phyloP scores from a whole-genome alignment of 2,888 invertebrate genomes.

The Drosophila anomalata region DNA sequence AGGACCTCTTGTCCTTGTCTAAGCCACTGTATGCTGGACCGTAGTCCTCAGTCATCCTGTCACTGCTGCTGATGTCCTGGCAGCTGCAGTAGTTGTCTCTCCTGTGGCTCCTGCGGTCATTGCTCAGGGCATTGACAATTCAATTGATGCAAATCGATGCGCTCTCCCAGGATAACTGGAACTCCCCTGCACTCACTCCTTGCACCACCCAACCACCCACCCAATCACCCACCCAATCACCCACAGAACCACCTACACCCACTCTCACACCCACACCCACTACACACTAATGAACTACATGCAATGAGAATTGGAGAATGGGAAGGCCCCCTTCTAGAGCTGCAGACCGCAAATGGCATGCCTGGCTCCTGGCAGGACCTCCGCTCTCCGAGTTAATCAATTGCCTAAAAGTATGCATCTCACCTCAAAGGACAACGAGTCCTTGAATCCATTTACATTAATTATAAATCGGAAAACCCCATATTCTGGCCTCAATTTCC shows the following conservation, averaged over 20 bases:
- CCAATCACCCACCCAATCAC: neutral
- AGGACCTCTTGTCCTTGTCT: neutral
- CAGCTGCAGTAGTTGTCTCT: slow-evolving; percentile 8
- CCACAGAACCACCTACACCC: no score
- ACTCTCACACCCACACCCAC: slow-evolving; percentile 24
- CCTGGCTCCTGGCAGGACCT: slow-evolving; percentile 1
- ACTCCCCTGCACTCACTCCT: neutral
- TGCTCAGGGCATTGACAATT: slow-evolving; percentile 40
- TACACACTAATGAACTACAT: slow-evolving; percentile 59
- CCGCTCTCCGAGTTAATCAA: no score
- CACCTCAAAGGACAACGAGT: neutral
- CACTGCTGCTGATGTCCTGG: slow-evolving; percentile 3
- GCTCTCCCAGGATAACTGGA: neutral
- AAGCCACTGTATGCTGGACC: slow-evolving; percentile 7
- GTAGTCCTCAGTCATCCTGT: slow-evolving; percentile 9
- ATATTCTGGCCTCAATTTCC: no score
- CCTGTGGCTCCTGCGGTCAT: slow-evolving; percentile 39
- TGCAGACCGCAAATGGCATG: slow-evolving; percentile 38
- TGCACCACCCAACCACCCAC: slow-evolving; percentile 5
- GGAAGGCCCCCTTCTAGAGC: slow-evolving; percentile 3
- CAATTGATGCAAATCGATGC: slow-evolving; percentile 38
- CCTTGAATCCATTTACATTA: neutral
- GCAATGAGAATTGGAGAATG: slow-evolving; percentile 10
- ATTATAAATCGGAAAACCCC: neutral
- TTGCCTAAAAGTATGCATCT: no score